phyloP scores from a whole-genome alignment of 2,888 invertebrate genomes.

The Adineta ricciae region DNA sequence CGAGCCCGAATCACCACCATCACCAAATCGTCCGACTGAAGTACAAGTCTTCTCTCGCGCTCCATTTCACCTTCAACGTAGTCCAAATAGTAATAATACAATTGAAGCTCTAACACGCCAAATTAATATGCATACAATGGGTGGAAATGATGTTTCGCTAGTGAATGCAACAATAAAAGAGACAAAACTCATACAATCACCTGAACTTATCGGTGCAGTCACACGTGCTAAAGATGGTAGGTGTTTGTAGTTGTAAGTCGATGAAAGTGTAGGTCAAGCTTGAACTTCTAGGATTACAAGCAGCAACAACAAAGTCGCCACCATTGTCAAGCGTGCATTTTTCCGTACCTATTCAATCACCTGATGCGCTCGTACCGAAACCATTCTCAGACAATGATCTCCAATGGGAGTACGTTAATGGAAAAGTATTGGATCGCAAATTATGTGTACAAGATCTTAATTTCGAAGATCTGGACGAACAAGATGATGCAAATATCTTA shows the following conservation, averaged over 20 bases:
- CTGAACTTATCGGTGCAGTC: slow-evolving; percentile 20
- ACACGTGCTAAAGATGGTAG: slow-evolving; percentile 17
- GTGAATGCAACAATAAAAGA: neutral
- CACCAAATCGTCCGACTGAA: neutral
- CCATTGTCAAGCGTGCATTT: slow-evolving; percentile 28
- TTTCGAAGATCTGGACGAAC: slow-evolving; percentile 79
- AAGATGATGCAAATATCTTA: slow-evolving; percentile 64
- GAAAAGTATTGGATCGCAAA: slow-evolving; percentile 48
- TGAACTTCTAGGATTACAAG: slow-evolving; percentile 73
- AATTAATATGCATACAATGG: neutral
- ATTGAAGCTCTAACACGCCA: neutral
- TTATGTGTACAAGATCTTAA: slow-evolving; percentile 81
- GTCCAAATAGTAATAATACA: neutral
- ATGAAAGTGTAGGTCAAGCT: too few relatives aligned
- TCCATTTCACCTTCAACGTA: neutral
- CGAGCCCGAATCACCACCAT: neutral
- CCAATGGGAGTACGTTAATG: slow-evolving; percentile 77
- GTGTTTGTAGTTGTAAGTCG: neutral
- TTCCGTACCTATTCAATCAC: neutral
- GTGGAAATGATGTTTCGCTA: neutral
- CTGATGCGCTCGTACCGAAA: slow-evolving; percentile 36
- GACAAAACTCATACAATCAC: neutral
- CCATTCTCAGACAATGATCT: slow-evolving; percentile 74
- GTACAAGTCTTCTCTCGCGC: neutral
- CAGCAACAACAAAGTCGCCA: slow-evolving; percentile 63